Evolutionary conservation across 2,888 invertebrate genomes (phyloP), one percentile per base, ranked within the genome.

Genomic region (Cephalotes varians): DNA sequence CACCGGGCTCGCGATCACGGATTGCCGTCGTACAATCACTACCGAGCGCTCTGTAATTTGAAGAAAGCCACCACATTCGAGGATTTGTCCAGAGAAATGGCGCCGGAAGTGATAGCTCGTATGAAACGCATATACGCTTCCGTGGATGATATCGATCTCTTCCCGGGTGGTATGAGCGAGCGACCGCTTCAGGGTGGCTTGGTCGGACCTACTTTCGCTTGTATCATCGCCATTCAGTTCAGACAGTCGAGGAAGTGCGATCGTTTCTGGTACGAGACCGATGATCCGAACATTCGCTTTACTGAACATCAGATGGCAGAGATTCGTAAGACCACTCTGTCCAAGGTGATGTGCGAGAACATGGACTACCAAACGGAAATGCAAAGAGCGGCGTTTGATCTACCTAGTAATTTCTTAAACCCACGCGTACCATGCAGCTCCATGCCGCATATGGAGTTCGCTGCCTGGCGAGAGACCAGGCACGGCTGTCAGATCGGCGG

Each of bases 61-160:
- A 98, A 98, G 93, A 96, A 97, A 79, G 99, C 98, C 0, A 95
- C 96, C 0, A 96, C 96, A 0, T 99, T 99, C 95, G 98, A 98
- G 76, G 99, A 99, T 93, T 95, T 99, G 31, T 96, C 97, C 0
- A 96, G 98, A 71, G 98, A 98, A 95, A 97, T 99, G 91, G 97
- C 98, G 34, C 97, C 96, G 84, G 98, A 98, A 95, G 97, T 98
- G 21, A 98, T 98, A 89, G 96, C 96, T 0, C 95, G 96, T 94
- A 96, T 98, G 92, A 97, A 98, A 94, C 96, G 97, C 83, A 97
- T 98, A 85, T 98, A 98, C 94, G 96, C 97, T 0, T 97, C 97
- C 2, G 99, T 99, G 0, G 99, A 99, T 92, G 99, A 99, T 94
- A 98, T 99, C 81, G 98, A 99, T 94, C 95, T 99, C 2, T 99